Evolutionary conservation across 64 coral and sea anemone species (phyloP), one percentile per base, ranked within the genome.

Genomic region (Orbicella faveolata): DNA sequence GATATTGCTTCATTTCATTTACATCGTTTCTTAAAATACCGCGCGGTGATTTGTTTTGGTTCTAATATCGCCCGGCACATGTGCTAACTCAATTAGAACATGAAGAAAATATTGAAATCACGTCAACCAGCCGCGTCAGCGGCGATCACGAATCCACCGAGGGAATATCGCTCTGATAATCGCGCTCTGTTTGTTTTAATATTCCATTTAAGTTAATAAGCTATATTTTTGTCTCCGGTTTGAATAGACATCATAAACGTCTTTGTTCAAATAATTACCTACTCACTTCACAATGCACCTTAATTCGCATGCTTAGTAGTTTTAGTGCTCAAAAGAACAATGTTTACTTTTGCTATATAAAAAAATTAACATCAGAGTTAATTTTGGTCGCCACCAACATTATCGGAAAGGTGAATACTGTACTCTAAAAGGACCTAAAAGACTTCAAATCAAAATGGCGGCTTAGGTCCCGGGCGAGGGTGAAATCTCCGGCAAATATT

Each of bases 31-130:
- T 16, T 61, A 6, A 14, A 81, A n/a, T 26, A 81, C 25, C 14
- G 15, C 6, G 61, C 57, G 21, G 12, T 1, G 52, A 14, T 79
- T 79, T 79, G 12, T 33, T n/a, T 15, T 57, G 52, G 51, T 59
- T 21, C 20, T 78, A 9, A 12, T 23, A 59, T 15, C 9, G 10
- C 21, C 21, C 18, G 1, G 67, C 10, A 25, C 52, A 79, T 59
- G 48, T 79, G 77, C 10, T 26, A 79, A 79, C 7, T 79, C 77
- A n/a, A 79, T 79, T 79, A 57, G 17, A 59, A 23, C 25, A 79
- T 0, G 23, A 19, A 21, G 52, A 79, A 78, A 79, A 15, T 54
- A 55, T 57, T 54, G 52, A 44, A 48, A 76, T 76, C 74, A 76
- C 74, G 74, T 76, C n/a, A 76, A 33, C 52, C 11, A 34, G 10